Evolutionary conservation across 2,797 vertebrate species (phyloP).

Genomic region (Ctenosaura bakeri): DNA sequence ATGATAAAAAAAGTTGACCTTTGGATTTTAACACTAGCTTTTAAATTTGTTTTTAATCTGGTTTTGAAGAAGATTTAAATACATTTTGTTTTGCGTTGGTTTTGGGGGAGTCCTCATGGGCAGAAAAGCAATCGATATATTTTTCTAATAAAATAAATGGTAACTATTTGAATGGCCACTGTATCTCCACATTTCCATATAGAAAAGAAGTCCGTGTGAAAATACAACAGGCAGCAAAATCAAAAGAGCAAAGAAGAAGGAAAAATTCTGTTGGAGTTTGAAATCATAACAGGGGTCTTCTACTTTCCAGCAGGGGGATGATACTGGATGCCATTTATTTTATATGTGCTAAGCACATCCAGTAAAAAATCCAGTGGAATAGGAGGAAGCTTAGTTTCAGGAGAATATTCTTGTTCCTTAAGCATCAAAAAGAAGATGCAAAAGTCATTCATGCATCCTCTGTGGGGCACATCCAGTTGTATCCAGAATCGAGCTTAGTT

Average conservation of each 20-base stretch:
- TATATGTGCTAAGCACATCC: not conserved
- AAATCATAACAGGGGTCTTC: not conserved
- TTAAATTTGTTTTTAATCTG: too few relatives aligned
- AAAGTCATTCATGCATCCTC: not conserved
- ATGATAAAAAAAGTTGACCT: not conserved
- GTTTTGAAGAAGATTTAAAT: too few relatives aligned
- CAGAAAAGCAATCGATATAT: too few relatives aligned
- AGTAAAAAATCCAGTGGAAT: not conserved
- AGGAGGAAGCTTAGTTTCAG: not conserved
- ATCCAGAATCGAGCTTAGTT: not conserved
- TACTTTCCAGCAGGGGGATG: not conserved
- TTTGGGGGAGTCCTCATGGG: too few relatives aligned
- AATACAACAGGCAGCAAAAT: too few relatives aligned
- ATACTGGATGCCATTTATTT: not conserved
- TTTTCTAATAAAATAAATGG: too few relatives aligned
- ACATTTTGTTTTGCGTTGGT: too few relatives aligned
- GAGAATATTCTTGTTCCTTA: not conserved
- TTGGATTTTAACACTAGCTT: too few relatives aligned
- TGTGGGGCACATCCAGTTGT: not conserved
- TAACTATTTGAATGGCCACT: too few relatives aligned
- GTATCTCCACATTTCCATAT: too few relatives aligned
- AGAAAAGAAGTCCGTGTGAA: too few relatives aligned
- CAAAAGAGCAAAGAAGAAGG: not conserved
- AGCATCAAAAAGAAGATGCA: not conserved
- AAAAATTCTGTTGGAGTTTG: not conserved